phyloP scores from a whole-genome alignment of 2,113 vertebrate genomes.

The Harpagus bidentatus region DNA sequence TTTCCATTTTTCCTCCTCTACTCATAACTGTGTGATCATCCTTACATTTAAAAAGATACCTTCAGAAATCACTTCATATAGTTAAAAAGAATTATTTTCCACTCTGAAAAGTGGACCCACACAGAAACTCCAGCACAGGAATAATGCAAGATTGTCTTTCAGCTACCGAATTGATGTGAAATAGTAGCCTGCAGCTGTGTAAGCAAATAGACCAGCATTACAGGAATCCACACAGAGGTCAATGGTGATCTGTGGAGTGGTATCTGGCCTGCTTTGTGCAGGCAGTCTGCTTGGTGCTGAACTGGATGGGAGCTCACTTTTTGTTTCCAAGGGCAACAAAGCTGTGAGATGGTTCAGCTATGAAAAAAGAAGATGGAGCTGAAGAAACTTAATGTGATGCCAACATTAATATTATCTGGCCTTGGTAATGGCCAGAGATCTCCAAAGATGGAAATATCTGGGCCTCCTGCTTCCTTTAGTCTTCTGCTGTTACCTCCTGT shows the following conservation, averaged over 20 bases:
- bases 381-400: background rate
- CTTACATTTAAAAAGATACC: background rate
- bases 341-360: background rate
- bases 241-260: background rate
- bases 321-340: background rate
- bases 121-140: background rate
- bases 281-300: background rate
- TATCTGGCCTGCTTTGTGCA: background rate
- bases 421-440: background rate
- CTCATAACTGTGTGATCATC: background rate
- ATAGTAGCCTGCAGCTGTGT: constrained; percentile 1
- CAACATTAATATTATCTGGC: background rate
- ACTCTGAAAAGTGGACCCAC: background rate
- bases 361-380: background rate
- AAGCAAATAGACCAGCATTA: background rate
- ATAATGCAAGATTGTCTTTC: background rate
- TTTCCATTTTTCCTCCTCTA: background rate
- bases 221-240: background rate
- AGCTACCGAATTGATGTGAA: background rate
- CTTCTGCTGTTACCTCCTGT: background rate
- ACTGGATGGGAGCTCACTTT: background rate
- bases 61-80: background rate
- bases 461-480: background rate
- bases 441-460: background rate
- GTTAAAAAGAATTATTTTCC: background rate